Evolutionary conservation across 2,113 vertebrate genomes (phyloP).

Genomic region (Piaya cayana): DNA sequence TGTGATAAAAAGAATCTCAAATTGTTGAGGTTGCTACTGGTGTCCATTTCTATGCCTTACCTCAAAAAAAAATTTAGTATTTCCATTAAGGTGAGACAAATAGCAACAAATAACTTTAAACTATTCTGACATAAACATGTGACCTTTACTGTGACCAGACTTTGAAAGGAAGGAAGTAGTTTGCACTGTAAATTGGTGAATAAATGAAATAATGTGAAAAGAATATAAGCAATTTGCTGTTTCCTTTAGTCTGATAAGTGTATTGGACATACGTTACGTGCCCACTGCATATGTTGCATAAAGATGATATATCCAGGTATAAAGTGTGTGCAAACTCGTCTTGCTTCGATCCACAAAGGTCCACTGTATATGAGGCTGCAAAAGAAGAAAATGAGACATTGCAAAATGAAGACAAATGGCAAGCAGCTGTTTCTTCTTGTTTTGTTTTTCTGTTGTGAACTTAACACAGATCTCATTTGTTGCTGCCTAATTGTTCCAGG

Average conservation of each 20-base stretch:
- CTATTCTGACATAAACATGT: background rate
- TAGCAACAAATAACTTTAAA: background rate
- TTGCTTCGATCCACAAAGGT: background rate
- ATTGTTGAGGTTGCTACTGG: background rate
- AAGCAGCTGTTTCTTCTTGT: background rate
- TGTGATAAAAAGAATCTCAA: background rate
- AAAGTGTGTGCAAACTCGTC: background rate
- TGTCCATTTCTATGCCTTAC: background rate
- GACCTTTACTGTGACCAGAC: background rate
- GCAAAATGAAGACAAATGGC: background rate
- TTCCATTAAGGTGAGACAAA: background rate
- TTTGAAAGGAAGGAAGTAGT: background rate
- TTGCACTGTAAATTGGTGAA: background rate
- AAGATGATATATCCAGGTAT: background rate
- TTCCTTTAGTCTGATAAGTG: background rate
- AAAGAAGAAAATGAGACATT: background rate
- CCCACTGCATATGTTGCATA: background rate
- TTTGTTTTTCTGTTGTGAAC: background rate
- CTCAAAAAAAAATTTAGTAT: background rate
- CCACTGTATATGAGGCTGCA: background rate
- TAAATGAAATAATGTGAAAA: background rate
- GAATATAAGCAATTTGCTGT: background rate
- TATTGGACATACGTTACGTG: fast-evolving
- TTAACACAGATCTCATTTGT: background rate
- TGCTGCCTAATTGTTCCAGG: background rate